Conservation (phyloP, 1,140 invertebrate species). For the Pantala flavescens region DNA sequence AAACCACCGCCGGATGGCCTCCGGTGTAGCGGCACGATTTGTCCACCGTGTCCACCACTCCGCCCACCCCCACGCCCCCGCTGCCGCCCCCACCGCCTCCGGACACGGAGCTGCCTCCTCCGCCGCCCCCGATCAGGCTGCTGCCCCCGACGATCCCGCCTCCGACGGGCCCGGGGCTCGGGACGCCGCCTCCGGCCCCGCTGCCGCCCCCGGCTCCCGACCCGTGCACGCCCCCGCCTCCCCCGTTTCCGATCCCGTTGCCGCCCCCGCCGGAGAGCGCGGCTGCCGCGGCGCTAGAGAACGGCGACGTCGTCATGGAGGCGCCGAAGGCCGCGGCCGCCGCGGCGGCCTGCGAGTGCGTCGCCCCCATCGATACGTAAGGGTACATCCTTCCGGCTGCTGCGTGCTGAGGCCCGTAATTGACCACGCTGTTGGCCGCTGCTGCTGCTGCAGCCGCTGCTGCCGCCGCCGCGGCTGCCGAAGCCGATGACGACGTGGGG, state of each 20-base stretch:
- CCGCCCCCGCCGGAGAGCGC: conserved; percentile 21
- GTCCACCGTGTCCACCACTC: conserved; percentile 44
- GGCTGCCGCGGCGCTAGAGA: conserved; percentile 48
- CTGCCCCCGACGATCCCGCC: neutral
- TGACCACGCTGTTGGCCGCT: conserved; percentile 27
- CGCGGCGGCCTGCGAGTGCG: conserved; percentile 56
- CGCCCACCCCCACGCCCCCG: conserved; percentile 34
- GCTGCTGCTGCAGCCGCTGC: conserved; percentile 30
- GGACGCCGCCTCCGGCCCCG: neutral
- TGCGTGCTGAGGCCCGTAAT: conserved; percentile 29
- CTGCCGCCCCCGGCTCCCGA: neutral
- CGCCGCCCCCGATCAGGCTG: neutral
- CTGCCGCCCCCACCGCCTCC: neutral
- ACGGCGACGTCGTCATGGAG: conserved; percentile 38
- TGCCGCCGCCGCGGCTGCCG: conserved; percentile 43
- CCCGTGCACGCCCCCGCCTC: neutral
- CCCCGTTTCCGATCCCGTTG: neutral
- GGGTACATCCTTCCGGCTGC: conserved; percentile 51
- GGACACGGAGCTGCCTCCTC: neutral
- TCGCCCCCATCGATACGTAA: conserved; percentile 54
- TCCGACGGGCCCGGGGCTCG: neutral
- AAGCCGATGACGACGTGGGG: conserved; percentile 44
- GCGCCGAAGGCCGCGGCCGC: conserved; percentile 53
- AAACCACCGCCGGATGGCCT: conserved; percentile 49
- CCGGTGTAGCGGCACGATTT: conserved; percentile 69